Percentiles rank a stretch among this genome's conserved stretches.
Evolutionary conservation across 2,888 invertebrate species (phyloP).

Genomic region (Drosophila mimetica): DNA sequence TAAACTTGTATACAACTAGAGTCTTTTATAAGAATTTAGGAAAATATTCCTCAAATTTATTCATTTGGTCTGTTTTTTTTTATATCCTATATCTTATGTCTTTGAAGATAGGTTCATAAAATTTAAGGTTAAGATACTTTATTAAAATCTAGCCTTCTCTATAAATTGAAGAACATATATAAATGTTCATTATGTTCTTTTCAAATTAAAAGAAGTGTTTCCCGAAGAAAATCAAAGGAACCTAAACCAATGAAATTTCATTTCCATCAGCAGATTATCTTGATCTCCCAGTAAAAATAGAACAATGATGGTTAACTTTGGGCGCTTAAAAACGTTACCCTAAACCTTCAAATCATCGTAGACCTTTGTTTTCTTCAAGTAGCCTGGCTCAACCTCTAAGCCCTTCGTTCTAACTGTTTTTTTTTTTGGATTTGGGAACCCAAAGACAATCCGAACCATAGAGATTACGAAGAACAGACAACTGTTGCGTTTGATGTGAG

Average conservation of each 20-base stretch:
- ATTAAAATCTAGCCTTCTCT: too few species aligned
- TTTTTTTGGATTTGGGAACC: conserved; percentile 8
- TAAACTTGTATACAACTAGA: too few species aligned
- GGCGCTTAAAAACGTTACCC: conserved; percentile 13
- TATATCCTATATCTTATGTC: too few species aligned
- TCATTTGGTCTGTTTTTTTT: too few species aligned
- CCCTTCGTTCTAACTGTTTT: conserved; percentile 14
- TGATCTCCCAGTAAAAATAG: neutral
- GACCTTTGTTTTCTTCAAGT: conserved; percentile 19
- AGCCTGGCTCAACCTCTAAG: conserved; percentile 25
- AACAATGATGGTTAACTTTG: neutral
- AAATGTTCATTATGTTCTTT: too few species aligned
- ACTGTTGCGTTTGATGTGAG: conserved; percentile 46
- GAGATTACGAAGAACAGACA: conserved; percentile 31
- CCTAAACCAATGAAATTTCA: neutral
- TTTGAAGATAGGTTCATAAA: too few species aligned
- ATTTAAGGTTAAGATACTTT: too few species aligned
- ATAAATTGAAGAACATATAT: too few species aligned
- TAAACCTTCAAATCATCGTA: conserved; percentile 19
- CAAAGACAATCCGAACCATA: conserved; percentile 25
- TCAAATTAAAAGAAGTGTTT: too few species aligned
- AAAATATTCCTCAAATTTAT: too few species aligned
- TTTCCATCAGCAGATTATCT: neutral
- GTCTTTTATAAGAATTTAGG: too few species aligned
- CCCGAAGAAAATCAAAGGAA: too few species aligned